These are phyloP conservation scores for Sorex araneus DNA, from an alignment of 2,113 vertebrate genomes.

Conservation along the genomic window DNA sequence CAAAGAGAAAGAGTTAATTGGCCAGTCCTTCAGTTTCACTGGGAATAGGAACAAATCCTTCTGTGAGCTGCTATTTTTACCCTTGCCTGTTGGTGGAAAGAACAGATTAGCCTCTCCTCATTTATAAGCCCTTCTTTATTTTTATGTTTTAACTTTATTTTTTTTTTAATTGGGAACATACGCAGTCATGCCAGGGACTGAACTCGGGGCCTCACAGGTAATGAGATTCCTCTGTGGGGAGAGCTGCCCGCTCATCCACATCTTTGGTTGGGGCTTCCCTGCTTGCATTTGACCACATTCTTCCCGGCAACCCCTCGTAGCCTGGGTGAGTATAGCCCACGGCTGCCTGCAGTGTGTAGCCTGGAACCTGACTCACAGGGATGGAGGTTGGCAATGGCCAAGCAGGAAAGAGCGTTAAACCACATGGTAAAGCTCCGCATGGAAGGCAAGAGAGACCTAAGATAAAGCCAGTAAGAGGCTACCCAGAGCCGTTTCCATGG, in stretches of 20 bases:
- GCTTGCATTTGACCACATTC: not conserved
- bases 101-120: conserved; percentile 14
- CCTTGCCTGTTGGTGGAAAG: not conserved
- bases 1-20: not conserved
- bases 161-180: too few relatives aligned
- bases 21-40: not conserved
- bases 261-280: not conserved
- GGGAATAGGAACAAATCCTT: not conserved
- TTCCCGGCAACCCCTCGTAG: not conserved
- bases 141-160: too few relatives aligned
- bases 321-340: not conserved
- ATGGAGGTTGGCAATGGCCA: not conserved
- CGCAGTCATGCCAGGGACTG: too few relatives aligned
- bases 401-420: not conserved
- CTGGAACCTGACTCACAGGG: too few relatives aligned
- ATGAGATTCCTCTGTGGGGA: not conserved
- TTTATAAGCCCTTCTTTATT: conserved; percentile 4
- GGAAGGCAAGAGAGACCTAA: not conserved
- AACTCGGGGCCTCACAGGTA: not conserved
- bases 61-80: not conserved
- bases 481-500: accelerated
- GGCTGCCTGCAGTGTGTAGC: not conserved
- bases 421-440: not conserved
- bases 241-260: not conserved
- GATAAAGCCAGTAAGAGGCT: not conserved